These are phyloP conservation scores for Diabrotica balteata DNA, from an alignment of 2,888 invertebrate species.

Conservation along the genomic window DNA sequence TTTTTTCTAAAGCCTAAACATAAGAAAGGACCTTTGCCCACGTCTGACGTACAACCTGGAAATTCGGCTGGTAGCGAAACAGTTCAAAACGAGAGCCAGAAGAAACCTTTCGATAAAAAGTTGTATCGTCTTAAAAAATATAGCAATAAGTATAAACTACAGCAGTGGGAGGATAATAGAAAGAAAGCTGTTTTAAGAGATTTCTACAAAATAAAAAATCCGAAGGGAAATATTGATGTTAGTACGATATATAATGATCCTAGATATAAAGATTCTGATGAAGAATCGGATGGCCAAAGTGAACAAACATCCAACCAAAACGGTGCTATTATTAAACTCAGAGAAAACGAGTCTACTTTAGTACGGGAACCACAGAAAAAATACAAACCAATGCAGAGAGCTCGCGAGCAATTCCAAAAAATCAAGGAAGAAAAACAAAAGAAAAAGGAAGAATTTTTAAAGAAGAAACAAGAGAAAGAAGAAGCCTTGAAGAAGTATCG, in stretches of 20 bases:
- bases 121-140: constrained; percentile 72
- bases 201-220: constrained; percentile 65
- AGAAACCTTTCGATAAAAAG: constrained; percentile 73
- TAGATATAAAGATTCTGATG: constrained; percentile 37
- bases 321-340: constrained; percentile 4
- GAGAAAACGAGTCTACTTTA: constrained; percentile 8
- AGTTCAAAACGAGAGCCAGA: constrained; percentile 42
- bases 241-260: constrained; percentile 61
- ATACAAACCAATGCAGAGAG: constrained; percentile 60
- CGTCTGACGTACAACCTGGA: background rate
- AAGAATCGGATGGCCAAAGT: constrained; percentile 31
- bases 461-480: constrained; percentile 66
- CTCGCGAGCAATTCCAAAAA: constrained; percentile 64
- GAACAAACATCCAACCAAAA: constrained; percentile 35
- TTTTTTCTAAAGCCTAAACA: constrained; percentile 8
- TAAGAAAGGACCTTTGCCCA: background rate
- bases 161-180: constrained; percentile 72
- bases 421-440: constrained; percentile 66
- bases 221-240: constrained; percentile 60
- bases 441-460: constrained; percentile 62
- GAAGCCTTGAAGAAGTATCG: constrained; percentile 73
- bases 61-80: background rate
- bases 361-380: constrained; percentile 17
- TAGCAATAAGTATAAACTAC: constrained; percentile 73
- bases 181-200: constrained; percentile 66